Evolutionary conservation across 2,113 vertebrate genomes (phyloP).

Genomic region (Tupaia tana): DNA sequence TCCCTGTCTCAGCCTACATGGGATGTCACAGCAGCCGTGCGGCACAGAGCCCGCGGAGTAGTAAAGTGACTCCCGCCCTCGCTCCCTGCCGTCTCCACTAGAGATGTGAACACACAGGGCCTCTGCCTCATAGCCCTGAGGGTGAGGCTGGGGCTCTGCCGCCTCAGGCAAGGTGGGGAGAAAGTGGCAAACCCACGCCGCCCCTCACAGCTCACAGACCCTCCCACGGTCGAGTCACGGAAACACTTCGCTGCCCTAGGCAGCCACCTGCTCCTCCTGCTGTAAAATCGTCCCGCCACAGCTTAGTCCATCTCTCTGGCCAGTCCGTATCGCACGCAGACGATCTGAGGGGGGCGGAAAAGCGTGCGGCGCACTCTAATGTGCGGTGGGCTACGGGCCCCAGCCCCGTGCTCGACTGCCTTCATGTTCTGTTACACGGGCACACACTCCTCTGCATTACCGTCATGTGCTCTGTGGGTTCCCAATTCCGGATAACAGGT

Average conservation of each 20-base stretch:
- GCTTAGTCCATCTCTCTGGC: background rate
- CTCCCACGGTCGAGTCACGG: conserved; percentile 24
- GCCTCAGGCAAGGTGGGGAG: conserved; percentile 55
- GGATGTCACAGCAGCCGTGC: rapidly evolving
- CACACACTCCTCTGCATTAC: background rate
- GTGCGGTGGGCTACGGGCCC: rapidly evolving
- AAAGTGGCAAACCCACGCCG: background rate
- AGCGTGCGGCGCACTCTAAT: background rate
- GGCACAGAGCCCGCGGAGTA: rapidly evolving
- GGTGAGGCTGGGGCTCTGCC: conserved; percentile 44
- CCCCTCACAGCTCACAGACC: conserved; percentile 55
- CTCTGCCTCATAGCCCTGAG: conserved; percentile 8
- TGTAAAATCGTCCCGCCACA: background rate
- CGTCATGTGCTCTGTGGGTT: background rate
- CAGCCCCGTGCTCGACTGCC: background rate
- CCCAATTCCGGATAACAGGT: background rate
- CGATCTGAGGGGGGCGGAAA: background rate
- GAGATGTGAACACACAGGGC: conserved; percentile 56
- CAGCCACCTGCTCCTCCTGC: conserved; percentile 66
- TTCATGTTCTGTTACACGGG: background rate
- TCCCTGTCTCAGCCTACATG: rapidly evolving
- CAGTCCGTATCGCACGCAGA: background rate
- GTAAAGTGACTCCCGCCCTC: background rate
- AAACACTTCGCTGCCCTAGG: conserved; percentile 64
- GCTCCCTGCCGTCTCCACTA: background rate